These are phyloP conservation scores for Ditula angustiorana DNA, from an alignment of 2,888 invertebrate species.

Conservation along the genomic window DNA sequence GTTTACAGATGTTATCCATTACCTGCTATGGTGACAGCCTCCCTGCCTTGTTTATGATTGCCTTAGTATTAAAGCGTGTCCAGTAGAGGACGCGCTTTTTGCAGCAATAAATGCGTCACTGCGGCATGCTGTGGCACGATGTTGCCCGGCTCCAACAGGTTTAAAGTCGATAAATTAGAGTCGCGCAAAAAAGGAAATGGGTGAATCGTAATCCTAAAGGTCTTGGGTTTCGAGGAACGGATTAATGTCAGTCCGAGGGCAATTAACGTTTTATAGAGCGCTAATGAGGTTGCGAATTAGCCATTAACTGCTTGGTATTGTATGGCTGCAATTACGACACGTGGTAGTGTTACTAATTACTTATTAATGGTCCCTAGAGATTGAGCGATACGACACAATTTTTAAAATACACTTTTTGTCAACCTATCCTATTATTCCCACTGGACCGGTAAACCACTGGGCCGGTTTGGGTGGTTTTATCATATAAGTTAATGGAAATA, in stretches of 20 bases:
- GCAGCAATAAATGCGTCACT: slow-evolving; percentile 2
- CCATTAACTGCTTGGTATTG: slow-evolving; percentile 25
- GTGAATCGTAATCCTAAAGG: slow-evolving; percentile 37
- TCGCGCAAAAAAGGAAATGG: slow-evolving; percentile 25
- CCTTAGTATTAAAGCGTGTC: background rate
- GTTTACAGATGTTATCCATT: background rate
- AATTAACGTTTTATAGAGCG: slow-evolving; percentile 56
- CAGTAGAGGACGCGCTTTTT: background rate
- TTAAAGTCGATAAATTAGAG: slow-evolving; percentile 19
- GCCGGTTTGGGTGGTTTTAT: no score
- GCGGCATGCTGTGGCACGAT: slow-evolving; percentile 2
- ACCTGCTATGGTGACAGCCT: background rate
- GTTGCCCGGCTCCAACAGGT: background rate
- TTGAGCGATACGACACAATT: background rate
- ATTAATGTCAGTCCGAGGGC: slow-evolving; percentile 51
- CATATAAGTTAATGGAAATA: no score
- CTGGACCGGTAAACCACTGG: no score
- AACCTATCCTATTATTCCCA: no score
- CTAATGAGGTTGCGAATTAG: slow-evolving; percentile 39
- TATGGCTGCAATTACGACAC: slow-evolving; percentile 19
- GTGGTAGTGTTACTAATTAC: slow-evolving; percentile 5
- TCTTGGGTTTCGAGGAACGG: slow-evolving; percentile 50
- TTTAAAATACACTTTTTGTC: no score
- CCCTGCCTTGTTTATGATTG: background rate
- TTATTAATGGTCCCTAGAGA: background rate